Evolutionary conservation across 2,113 vertebrate genomes (phyloP).

Genomic region (Myiopsitta monachus): DNA sequence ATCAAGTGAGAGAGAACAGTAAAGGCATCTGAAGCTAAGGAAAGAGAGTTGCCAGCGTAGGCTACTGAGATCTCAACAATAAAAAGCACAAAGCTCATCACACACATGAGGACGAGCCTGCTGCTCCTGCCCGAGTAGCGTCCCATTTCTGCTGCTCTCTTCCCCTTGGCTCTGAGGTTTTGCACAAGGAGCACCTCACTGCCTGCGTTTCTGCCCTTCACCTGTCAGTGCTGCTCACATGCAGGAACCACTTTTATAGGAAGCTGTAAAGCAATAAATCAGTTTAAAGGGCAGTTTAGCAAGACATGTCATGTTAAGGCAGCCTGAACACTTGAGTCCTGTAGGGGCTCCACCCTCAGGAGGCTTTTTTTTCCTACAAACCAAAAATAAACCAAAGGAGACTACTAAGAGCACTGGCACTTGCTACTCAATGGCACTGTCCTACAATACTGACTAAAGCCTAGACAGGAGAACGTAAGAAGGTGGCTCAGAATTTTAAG

Average conservation of each 20-base stretch:
- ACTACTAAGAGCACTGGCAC: background rate
- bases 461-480: background rate
- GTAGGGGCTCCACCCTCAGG: background rate
- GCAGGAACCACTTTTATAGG: conserved; percentile 72
- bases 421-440: background rate
- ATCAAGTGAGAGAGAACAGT: conserved; percentile 75
- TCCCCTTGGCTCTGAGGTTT: background rate
- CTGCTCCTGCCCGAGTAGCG: conserved; percentile 70
- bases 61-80: conserved; percentile 59
- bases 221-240: conserved; percentile 9
- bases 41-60: conserved; percentile 74
- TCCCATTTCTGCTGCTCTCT: conserved; percentile 58
- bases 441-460: background rate
- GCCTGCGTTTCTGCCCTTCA: conserved; percentile 3
- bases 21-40: conserved; percentile 77
- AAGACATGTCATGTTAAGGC: conserved; percentile 41
- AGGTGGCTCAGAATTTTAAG: background rate
- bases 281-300: conserved; percentile 74
- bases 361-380: background rate
- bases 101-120: conserved; percentile 71
- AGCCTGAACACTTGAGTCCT: background rate
- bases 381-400: background rate
- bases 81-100: conserved; percentile 62
- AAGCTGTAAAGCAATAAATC: conserved; percentile 77
- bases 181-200: background rate